Evolutionary conservation across 2,113 vertebrate genomes (phyloP), one percentile per base, ranked within the genome.

Genomic region (Siphamia tubifer): DNA sequence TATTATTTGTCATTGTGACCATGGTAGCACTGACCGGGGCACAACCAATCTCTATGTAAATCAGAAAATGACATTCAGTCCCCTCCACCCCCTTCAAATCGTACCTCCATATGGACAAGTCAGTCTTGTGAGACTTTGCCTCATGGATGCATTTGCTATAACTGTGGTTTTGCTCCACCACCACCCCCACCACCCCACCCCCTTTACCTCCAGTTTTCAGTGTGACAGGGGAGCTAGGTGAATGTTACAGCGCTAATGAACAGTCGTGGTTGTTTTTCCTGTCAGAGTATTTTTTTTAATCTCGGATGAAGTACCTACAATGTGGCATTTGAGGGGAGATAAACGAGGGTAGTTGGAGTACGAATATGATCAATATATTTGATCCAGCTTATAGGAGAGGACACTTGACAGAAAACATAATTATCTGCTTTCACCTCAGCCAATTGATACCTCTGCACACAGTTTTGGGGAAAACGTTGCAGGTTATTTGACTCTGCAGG

Each of bases 11-110:
- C 12, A 55, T 31, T 3, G 25, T 17, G 34, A 12, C 62, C 24
- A 47, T 65, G 62, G 65, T 38, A 35, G 64, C 60, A 51, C 42
- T 40, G 47, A 60, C 39, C 57, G 52, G 11, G 55, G 39, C 42
- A 55, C 42, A 63, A 61, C 36, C 68, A 76, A 76, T 79, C 60
- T 79, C 40, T 53, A 62, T 80, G 47, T 61, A 68, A 83, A 86
- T 63, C 17, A 23, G 16, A 49, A 27, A 56, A 72, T 58, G 42
- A 21, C 20, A 42, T 64, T 8, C 25, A 21, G 19, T 27, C 19
- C 34, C 42, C 16, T n/a, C n/a, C n/a, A n/a, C 31, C 16, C 42
- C 9, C 1, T 19, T 30, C 4, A 21, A n/a, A 25, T 73, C 55
- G 36, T 17, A 32, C 16, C 7, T 39, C 20, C 34, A 63, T 35